phyloP scores from a whole-genome alignment of 2,888 invertebrate genomes.

The Plebejus anna region DNA sequence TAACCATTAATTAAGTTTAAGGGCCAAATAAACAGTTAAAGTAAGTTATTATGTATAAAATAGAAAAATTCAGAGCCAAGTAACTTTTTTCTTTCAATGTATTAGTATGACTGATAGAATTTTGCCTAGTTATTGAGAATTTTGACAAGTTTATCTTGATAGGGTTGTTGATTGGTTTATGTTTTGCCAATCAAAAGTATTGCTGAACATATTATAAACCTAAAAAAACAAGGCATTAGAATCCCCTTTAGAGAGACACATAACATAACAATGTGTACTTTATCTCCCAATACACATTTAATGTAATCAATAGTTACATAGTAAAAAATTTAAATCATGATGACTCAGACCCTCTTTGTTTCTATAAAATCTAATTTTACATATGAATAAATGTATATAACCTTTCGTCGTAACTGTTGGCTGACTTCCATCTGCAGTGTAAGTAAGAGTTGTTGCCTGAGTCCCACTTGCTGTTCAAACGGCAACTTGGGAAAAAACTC shows the following conservation, averaged over 20 bases:
- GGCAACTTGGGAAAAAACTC: conserved; percentile 95
- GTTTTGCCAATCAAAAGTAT: too few species aligned
- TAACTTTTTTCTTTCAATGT: too few species aligned
- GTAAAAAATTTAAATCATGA: not conserved
- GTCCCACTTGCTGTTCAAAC: conserved; percentile 89
- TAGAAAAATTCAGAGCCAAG: too few species aligned
- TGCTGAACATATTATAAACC: too few species aligned
- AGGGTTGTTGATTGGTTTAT: too few species aligned
- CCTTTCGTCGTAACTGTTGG: conserved; percentile 90
- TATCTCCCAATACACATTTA: not conserved
- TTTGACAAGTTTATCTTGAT: too few species aligned
- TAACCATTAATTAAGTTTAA: too few species aligned
- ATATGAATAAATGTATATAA: conserved; percentile 38
- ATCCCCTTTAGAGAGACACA: too few species aligned
- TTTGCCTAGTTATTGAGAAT: too few species aligned
- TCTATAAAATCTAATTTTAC: conserved; percentile 19
- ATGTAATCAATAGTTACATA: conserved; percentile 3
- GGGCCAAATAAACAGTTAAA: conserved; percentile 24
- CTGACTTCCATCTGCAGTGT: conserved; percentile 91
- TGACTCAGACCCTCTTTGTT: conserved; percentile 23
- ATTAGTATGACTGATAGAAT: too few species aligned
- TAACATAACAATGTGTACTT: not conserved
- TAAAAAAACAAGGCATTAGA: not conserved
- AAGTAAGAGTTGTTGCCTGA: conserved; percentile 92
- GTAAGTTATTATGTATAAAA: too few species aligned